These are phyloP conservation scores for Paratilapia polleni DNA, from an alignment of 2,113 vertebrate genomes.

Conservation along the genomic window DNA sequence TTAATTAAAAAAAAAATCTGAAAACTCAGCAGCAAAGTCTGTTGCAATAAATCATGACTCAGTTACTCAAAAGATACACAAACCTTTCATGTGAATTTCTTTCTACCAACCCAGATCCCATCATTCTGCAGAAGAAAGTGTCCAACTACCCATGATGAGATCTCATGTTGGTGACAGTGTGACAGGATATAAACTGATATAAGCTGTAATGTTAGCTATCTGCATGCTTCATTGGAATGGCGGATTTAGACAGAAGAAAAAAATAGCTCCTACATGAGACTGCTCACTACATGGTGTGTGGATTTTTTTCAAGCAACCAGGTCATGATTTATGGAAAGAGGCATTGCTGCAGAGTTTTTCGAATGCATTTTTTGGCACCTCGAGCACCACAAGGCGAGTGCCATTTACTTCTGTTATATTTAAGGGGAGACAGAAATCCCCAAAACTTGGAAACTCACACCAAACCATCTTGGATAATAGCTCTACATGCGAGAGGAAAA, in stretches of 20 bases:
- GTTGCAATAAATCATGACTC: not conserved
- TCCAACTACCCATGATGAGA: fast-evolving
- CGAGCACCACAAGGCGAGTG: not conserved
- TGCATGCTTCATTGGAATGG: not conserved
- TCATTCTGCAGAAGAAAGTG: not conserved
- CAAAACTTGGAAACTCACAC: not conserved
- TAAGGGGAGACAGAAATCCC: not conserved
- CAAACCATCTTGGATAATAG: not conserved
- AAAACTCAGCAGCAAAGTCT: not conserved
- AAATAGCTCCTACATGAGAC: not conserved
- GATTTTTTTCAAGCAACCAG: not conserved
- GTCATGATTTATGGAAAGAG: not conserved
- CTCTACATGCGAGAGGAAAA: not conserved
- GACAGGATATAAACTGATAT: not conserved
- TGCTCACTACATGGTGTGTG: not conserved
- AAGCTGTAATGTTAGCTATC: not conserved
- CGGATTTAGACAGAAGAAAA: not conserved
- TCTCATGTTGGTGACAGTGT: not conserved
- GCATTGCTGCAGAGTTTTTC: fast-evolving
- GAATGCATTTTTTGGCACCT: not conserved
- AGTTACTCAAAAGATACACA: not conserved
- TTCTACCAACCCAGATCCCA: not conserved
- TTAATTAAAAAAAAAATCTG: no score
- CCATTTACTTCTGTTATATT: not conserved
- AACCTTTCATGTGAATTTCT: not conserved